Evolutionary conservation across 1,140 invertebrate species (phyloP), one percentile per base, ranked within the genome.

Genomic region (Drosophila equinoxialis): DNA sequence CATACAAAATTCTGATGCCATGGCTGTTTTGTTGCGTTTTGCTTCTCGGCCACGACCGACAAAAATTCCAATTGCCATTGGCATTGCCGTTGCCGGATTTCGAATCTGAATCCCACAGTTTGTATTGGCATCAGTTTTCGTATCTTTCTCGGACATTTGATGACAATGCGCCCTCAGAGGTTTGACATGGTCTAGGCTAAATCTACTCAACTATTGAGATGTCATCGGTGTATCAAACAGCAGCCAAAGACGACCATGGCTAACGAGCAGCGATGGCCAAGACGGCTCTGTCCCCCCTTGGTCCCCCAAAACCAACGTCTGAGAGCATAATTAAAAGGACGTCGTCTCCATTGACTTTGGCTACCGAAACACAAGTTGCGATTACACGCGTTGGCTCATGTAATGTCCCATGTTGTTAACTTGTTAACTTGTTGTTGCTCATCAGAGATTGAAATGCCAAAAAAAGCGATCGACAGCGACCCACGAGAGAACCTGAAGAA

Each of bases 341-440:
- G 69, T 57, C 64, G 48, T 55, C 65, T 37, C 30, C 7, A 39
- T 13, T n/a, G 30, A 30, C 30, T 30, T 30, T 30, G 30, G 30
- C 10, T 35, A 17, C 57, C 11, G 41, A 23, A 48, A 48, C 42
- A 77, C 70, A 79, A 70, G 74, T 77, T 77, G 74, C 83, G 72
- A 82, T 87, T 87, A 83, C 84, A 89, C 84, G 84, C 77, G 84
- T 70, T 69, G 68, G 76, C 11, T 65, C 84, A 89, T 87, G 83
- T 87, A 79, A 77, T 79, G 81, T 83, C 79, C 67, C 82, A 83
- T 86, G 82, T 85, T 71, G 73, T 79, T 76, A 73, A 69, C 77
- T 79, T 77, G 77, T 79, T 66, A 35, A 41, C 11, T 65, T 59
- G 13, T 70, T n/a, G n/a, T 26, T 17, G 45, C 78, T 35, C 30